Evolutionary conservation across 1,140 invertebrate species (phyloP).

Genomic region (Coboldia fuscipes): DNA sequence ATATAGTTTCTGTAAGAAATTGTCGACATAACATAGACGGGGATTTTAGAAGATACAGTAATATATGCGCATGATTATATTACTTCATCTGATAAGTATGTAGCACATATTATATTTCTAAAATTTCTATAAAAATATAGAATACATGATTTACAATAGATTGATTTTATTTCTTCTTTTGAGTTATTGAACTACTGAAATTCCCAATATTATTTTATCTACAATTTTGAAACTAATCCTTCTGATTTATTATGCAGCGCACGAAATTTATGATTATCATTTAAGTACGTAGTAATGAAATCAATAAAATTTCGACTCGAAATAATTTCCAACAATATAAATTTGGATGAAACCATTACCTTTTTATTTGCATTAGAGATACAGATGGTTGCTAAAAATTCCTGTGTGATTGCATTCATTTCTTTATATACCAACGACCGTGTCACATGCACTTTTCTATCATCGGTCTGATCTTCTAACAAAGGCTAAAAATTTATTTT

Average conservation of each 20-base stretch:
- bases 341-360: slow-evolving; percentile 23
- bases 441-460: slow-evolving; percentile 20
- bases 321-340: slow-evolving; percentile 31
- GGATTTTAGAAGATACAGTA: too few species aligned
- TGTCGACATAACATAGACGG: too few species aligned
- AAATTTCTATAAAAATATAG: too few species aligned
- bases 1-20: too few species aligned
- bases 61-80: too few species aligned
- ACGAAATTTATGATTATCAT: slow-evolving; percentile 28
- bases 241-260: slow-evolving; percentile 24
- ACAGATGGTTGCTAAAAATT: slow-evolving; percentile 22
- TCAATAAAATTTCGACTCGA: slow-evolving; percentile 26
- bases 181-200: too few species aligned
- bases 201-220: neutral
- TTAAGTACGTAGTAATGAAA: slow-evolving; percentile 33
- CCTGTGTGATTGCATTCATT: slow-evolving; percentile 16
- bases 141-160: too few species aligned
- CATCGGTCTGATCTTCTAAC: slow-evolving; percentile 20
- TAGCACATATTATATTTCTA: too few species aligned
- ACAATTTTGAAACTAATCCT: neutral
- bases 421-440: slow-evolving; percentile 23
- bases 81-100: too few species aligned
- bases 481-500: slow-evolving; percentile 3
- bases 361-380: slow-evolving; percentile 19
- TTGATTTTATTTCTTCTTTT: too few species aligned